Conservation (phyloP, 1,140 invertebrate genomes). For the Steinernema khuongi region DNA sequence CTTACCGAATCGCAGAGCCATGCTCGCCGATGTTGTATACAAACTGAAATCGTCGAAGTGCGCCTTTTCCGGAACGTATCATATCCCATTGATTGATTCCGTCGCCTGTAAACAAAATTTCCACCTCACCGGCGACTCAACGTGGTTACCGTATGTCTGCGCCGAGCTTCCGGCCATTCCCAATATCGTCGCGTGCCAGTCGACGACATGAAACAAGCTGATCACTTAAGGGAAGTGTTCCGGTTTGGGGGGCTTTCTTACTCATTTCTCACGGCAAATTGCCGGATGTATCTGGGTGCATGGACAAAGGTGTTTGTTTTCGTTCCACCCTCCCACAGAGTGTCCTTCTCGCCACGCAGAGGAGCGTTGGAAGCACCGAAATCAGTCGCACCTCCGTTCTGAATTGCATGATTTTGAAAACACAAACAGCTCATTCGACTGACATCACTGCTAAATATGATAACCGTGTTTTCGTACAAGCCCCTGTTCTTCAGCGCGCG, state of each 20-base stretch:
- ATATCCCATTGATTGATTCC: constrained; percentile 55
- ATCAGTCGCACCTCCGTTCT: constrained; percentile 61
- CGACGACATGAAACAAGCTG: constrained; percentile 54
- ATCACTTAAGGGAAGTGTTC: constrained; percentile 23
- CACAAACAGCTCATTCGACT: constrained; percentile 20
- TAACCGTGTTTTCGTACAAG: constrained; percentile 62
- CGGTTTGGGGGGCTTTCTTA: constrained; percentile 24
- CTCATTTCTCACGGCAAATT: constrained; percentile 37
- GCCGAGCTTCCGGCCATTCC: constrained; percentile 41
- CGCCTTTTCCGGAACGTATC: constrained; percentile 32
- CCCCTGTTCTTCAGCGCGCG: constrained; percentile 59
- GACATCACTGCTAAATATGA: constrained; percentile 61
- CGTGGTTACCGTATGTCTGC: constrained; percentile 38
- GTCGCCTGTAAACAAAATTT: constrained; percentile 38
- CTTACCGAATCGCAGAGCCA: constrained; percentile 43
- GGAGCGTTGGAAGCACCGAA: constrained; percentile 62
- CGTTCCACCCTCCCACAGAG: constrained; percentile 63
- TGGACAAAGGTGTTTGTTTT: constrained; percentile 53
- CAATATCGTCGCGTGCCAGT: constrained; percentile 51
- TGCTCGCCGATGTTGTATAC: constrained; percentile 50
- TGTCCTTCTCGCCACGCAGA: constrained; percentile 61
- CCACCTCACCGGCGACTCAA: not conserved
- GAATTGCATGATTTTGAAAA: constrained; percentile 1
- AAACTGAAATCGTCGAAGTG: constrained; percentile 40
- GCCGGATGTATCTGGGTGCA: constrained; percentile 40